Evolutionary conservation across 1,140 invertebrate species (phyloP), one percentile per base, ranked within the genome.

Genomic region (Formica exsecta): DNA sequence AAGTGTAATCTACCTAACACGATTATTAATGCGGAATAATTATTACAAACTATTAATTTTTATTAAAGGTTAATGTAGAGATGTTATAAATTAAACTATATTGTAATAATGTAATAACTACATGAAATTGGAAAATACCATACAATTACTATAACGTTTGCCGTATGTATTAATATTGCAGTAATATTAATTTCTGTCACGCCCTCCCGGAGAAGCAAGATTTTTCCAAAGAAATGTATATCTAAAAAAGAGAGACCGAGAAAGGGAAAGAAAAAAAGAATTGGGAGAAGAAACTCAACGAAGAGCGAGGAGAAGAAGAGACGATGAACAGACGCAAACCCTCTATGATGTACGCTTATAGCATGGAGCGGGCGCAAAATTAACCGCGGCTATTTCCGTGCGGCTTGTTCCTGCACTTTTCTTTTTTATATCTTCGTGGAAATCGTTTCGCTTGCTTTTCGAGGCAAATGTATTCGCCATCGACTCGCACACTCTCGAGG

Each of bases 331-430:
- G 92, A 92, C 90, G 75, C 90, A 70, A 66, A 76, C 75, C 86
- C 83, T 89, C 87, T 89, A 90, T 91, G 92, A 92, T 91, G 89
- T 85, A 89, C 89, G 87, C 86, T 92, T 92, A 92, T 92, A 92
- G 89, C 91, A 74, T 76, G 85, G 68, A 62, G 41, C 89, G 73
- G 73, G 76, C 77, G 85, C 90, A 92, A 92, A 92, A 92, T 92
- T 92, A 92, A 92, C 90, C 90, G 41, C 61, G 75, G 88, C 86
- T 92, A 92, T 92, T 92, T 91, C 86, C 84, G 88, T 68, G n/a
- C 48, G 61, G 70, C 62, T 79, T 86, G 88, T 90, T 92, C 68
- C 80, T 89, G 87, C 70, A 79, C 74, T 89, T 87, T 92, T 91
- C 86, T 87, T 89, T 89, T 85, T 87, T 89, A 65, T 86, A 81